A percentile compares a stretch with the other conserved stretches of the same genome.
Evolutionary conservation across 2,888 invertebrate genomes (phyloP).

Genomic region (Eutolmus rufibarbis): DNA sequence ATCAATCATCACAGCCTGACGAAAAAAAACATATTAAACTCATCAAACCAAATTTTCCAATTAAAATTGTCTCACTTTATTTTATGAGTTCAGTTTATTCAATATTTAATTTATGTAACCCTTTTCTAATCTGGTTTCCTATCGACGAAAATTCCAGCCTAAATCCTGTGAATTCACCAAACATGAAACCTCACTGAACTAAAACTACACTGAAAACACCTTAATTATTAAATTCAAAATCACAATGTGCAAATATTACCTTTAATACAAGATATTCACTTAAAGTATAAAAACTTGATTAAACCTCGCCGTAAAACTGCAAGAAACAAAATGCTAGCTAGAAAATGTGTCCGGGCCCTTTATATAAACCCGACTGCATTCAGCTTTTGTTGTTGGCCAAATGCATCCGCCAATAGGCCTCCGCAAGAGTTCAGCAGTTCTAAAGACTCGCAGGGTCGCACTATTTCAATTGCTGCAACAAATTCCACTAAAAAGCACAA

Average conservation of each 20-base stretch:
- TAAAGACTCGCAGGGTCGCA: neutral
- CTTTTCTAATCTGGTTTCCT: neutral
- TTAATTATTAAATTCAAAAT: too few species aligned
- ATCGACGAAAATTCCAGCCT: neutral
- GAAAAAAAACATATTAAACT: too few species aligned
- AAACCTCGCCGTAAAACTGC: neutral
- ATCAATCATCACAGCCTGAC: too few species aligned
- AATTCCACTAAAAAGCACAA: slow-evolving; percentile 2
- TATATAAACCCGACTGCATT: neutral
- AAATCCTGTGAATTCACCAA: neutral
- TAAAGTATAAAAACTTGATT: neutral
- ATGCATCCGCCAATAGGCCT: neutral
- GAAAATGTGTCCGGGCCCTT: neutral
- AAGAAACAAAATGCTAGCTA: neutral
- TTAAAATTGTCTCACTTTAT: neutral
- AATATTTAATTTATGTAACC: neutral
- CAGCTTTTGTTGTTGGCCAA: slow-evolving; percentile 2
- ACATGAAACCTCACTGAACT: neutral
- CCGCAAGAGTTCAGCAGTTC: neutral
- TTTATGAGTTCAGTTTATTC: neutral
- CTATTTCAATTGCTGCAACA: slow-evolving; percentile 23
- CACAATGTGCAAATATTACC: neutral
- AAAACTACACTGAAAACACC: neutral
- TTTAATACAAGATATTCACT: neutral
- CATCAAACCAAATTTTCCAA: neutral